A percentile compares a stretch with the other conserved stretches of the same genome.
These are phyloP conservation scores for Cavia porcellus DNA, from an alignment of 2,113 vertebrate species.

Conservation along the genomic window DNA sequence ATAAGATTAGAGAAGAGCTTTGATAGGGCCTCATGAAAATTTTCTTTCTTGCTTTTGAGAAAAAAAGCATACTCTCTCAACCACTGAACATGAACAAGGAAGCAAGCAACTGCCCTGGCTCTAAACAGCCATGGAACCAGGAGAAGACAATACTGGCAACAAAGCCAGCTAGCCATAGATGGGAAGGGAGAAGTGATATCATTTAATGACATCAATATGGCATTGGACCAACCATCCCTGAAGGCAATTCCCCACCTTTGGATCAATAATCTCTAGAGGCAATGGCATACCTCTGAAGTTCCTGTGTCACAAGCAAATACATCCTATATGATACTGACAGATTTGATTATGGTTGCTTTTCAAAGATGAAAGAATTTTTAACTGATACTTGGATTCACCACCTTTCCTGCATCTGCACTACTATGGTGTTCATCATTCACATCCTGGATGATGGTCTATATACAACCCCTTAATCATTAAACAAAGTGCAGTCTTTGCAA, in stretches of 20 bases:
- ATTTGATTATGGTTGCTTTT: not conserved
- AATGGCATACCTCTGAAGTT: not conserved
- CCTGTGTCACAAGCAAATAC: not conserved
- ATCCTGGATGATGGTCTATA: not conserved
- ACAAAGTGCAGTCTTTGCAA: not conserved
- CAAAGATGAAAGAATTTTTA: slow-evolving; percentile 30
- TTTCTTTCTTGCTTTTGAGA: not conserved
- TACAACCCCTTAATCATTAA: not conserved
- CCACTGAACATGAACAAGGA: not conserved
- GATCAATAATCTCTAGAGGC: not conserved
- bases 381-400: not conserved
- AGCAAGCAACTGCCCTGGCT: not conserved
- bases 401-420: not conserved
- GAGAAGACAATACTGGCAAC: not conserved
- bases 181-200: not conserved
- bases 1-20: not conserved
- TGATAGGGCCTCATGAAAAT: not conserved
- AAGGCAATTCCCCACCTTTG: not conserved
- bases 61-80: not conserved
- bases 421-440: not conserved
- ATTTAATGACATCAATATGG: not conserved
- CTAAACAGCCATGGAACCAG: not conserved
- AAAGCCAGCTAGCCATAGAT: not conserved
- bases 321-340: not conserved
- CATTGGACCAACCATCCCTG: not conserved